Percentiles rank a stretch among this genome's conserved stretches.
phyloP scores from a whole-genome alignment of 2,113 vertebrate species.

The Saguinus imperator region DNA sequence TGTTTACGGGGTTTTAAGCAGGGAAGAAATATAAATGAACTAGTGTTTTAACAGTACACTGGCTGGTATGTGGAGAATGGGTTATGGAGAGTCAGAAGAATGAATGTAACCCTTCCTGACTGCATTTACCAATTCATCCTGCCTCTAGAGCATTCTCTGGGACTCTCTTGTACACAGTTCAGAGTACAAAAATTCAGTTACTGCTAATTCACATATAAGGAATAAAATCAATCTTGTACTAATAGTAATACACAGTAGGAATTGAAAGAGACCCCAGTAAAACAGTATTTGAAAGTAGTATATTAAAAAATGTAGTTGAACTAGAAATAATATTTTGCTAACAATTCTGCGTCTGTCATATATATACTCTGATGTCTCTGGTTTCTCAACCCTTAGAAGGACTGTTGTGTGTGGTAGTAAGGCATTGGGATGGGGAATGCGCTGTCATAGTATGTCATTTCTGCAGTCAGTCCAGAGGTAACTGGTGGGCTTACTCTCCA shows the following conservation, averaged over 20 bases:
- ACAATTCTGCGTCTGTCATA: background rate
- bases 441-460: background rate
- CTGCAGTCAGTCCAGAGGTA: background rate
- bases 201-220: background rate
- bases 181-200: conserved; percentile 9
- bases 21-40: background rate
- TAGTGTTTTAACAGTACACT: conserved; percentile 18
- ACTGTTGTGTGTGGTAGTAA: background rate
- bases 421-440: background rate
- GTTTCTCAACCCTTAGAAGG: background rate
- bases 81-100: background rate
- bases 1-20: background rate
- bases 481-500: background rate
- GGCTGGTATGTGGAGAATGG: background rate
- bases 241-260: conserved; percentile 10
- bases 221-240: background rate
- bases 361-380: background rate
- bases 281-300: background rate
- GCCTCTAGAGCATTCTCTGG: background rate
- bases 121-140: background rate
- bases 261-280: background rate
- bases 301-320: background rate
- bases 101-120: background rate
- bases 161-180: background rate
- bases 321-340: background rate